Conservation (phyloP, 2,113 vertebrate genomes). For the Leiothrix lutea region DNA sequence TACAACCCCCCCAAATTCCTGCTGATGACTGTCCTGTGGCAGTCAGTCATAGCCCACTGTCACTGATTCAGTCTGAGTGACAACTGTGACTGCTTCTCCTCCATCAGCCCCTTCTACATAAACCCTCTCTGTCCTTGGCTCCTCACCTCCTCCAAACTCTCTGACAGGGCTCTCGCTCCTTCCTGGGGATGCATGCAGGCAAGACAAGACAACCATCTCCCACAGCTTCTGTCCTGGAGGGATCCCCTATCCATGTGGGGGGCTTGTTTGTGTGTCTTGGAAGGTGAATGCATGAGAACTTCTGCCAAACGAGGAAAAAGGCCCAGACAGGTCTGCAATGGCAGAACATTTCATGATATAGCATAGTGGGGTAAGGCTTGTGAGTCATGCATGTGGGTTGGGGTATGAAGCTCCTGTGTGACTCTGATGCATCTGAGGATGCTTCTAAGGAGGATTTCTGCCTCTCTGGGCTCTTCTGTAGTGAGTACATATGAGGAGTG, state of each 20-base stretch:
- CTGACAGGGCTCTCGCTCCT: background rate
- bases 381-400: background rate
- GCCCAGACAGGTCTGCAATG: background rate
- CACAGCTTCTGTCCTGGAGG: background rate
- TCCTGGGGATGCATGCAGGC: fast-evolving
- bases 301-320: background rate
- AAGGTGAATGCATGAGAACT: background rate
- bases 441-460: background rate
- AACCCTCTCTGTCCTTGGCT: background rate
- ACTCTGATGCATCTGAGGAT: background rate
- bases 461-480: background rate
- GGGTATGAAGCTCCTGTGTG: background rate
- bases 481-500: background rate
- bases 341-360: background rate
- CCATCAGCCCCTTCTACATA: background rate
- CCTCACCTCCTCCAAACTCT: background rate
- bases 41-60: background rate
- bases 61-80: background rate
- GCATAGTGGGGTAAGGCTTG: background rate
- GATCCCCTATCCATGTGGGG: background rate
- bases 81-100: background rate
- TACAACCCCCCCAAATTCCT: background rate
- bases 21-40: background rate
- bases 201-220: background rate
- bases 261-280: background rate